Conservation (phyloP, 2,888 invertebrate genomes). For the Zygothrica quintamaculata region DNA sequence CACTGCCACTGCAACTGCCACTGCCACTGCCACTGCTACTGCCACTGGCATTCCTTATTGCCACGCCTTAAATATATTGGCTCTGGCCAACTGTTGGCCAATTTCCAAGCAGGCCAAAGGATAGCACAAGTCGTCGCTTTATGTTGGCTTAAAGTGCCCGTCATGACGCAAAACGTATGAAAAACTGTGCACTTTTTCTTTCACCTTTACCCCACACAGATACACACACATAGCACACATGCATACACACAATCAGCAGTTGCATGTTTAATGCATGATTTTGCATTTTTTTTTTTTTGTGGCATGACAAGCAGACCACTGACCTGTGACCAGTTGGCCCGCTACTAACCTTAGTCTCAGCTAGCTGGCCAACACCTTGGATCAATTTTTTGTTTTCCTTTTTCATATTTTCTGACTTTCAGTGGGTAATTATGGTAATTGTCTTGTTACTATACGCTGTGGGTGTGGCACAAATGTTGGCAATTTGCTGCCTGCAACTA, state of each 20-base stretch:
- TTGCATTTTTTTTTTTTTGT: conserved; percentile 42
- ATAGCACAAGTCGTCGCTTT: conserved; percentile 34
- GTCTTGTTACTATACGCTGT: conserved; percentile 46
- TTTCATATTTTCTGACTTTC: conserved; percentile 43
- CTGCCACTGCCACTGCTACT: not conserved
- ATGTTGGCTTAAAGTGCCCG: conserved; percentile 48
- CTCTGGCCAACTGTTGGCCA: conserved; percentile 43
- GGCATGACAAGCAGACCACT: conserved; percentile 21
- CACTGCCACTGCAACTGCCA: conserved; percentile 12
- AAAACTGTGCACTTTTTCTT: conserved; percentile 43
- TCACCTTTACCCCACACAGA: conserved; percentile 15
- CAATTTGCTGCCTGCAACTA: conserved; percentile 18
- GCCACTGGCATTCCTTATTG: not conserved
- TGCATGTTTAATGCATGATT: conserved; percentile 65
- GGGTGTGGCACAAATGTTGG: conserved; percentile 43
- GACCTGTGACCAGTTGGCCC: conserved; percentile 41
- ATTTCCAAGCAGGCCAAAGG: conserved; percentile 54
- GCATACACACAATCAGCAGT: conserved; percentile 28
- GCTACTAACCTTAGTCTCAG: conserved; percentile 5
- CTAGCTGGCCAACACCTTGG: conserved; percentile 32
- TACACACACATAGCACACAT: conserved; percentile 3
- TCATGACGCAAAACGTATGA: conserved; percentile 61
- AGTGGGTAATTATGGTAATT: conserved; percentile 62
- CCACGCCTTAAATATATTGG: not conserved
- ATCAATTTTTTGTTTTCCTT: conserved; percentile 49